Conservation (phyloP, 2,888 invertebrate species). For the Clepsis dumicolana region DNA sequence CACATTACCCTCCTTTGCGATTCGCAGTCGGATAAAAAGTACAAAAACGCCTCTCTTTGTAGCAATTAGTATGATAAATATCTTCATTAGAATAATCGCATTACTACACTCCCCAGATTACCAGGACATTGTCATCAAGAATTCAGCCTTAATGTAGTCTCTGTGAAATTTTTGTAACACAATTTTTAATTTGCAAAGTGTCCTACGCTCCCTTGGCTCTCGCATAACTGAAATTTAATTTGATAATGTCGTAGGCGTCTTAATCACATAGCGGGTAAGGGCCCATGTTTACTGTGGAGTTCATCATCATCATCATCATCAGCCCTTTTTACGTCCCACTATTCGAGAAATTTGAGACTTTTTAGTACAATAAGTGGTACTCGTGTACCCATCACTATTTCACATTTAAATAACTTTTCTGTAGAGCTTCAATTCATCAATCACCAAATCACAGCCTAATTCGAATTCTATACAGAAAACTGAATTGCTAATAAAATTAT, state of each 20-base stretch:
- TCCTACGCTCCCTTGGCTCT: slow-evolving; percentile 27
- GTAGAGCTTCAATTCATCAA: no score
- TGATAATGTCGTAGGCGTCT: slow-evolving; percentile 50
- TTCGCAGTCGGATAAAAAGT: no score
- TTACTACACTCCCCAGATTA: slow-evolving; percentile 7
- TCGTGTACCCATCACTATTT: no score
- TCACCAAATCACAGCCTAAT: no score
- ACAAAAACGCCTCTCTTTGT: neutral
- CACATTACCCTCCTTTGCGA: no score
- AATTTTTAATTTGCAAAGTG: slow-evolving; percentile 43
- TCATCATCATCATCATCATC: no score
- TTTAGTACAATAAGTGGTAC: no score
- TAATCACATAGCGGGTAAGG: slow-evolving; percentile 38
- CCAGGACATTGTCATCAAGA: slow-evolving; percentile 13
- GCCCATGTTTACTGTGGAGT: slow-evolving; percentile 22
- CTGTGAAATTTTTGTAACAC: slow-evolving; percentile 14
- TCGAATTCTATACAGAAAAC: no score
- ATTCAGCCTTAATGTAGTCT: slow-evolving; percentile 13
- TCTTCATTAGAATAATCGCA: neutral
- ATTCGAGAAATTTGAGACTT: no score
- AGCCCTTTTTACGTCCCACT: no score
- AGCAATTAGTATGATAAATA: slow-evolving; percentile 14
- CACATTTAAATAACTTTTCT: no score
- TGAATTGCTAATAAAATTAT: no score
- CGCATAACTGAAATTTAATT: slow-evolving; percentile 51